Percentiles rank a stretch among this genome's conserved stretches.
phyloP scores from a whole-genome alignment of 2,113 vertebrate species.

The Epinephelus lanceolatus region DNA sequence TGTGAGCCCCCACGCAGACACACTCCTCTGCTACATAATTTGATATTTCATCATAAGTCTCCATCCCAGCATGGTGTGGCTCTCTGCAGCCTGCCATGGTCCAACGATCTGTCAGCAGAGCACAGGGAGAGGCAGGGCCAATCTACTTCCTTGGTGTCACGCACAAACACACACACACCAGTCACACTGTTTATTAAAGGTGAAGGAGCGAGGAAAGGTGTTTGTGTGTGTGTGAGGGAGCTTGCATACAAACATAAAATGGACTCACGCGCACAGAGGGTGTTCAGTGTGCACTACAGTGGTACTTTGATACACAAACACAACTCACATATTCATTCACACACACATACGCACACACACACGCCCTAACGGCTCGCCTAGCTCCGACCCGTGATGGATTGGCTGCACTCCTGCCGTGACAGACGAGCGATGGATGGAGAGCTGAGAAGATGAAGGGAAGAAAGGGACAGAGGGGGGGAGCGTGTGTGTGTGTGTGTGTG shows the following conservation, averaged over 20 bases:
- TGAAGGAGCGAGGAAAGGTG: conserved; percentile 54
- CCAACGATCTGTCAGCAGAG: conserved; percentile 69
- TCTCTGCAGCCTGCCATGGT: conserved; percentile 59
- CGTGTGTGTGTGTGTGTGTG: conserved; percentile 1
- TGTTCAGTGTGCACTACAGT: conserved; percentile 34
- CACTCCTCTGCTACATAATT: conserved; percentile 60
- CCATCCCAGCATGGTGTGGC: conserved; percentile 61
- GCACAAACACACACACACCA: conserved; percentile 42
- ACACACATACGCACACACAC: conserved; percentile 37
- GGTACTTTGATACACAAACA: conserved; percentile 53
- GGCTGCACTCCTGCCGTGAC: conserved; percentile 85
- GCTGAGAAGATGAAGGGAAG: conserved; percentile 83
- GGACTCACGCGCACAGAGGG: conserved; percentile 16
- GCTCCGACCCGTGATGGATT: conserved; percentile 86
- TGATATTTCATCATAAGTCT: conserved; percentile 74
- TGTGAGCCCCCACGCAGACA: conserved; percentile 49
- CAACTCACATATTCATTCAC: conserved; percentile 54
- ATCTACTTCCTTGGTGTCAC: conserved; percentile 56
- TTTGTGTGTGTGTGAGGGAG: conserved; percentile 26
- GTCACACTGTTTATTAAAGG: conserved; percentile 70
- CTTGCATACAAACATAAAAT: conserved; percentile 64
- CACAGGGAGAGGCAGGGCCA: conserved; percentile 52
- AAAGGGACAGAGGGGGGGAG: conserved; percentile 34
- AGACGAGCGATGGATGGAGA: conserved; percentile 85
- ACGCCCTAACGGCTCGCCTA: conserved; percentile 55